Evolutionary conservation across 2,113 vertebrate genomes (phyloP), one percentile per base, ranked within the genome.

Genomic region (Ceratotherium simum): DNA sequence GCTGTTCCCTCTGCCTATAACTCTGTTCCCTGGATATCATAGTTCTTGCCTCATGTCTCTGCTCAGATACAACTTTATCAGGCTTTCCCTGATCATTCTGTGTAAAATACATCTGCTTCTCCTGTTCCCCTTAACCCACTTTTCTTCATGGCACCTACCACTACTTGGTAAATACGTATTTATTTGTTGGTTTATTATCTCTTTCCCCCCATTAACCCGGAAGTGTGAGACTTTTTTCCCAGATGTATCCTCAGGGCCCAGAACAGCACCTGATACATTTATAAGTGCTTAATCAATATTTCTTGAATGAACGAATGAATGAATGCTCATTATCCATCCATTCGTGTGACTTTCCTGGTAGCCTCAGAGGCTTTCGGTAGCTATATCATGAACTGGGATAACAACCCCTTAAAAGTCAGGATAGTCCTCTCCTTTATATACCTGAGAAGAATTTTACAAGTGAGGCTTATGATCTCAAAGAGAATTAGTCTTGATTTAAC

Each of bases 401-500:
- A 92, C 56, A 96, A 8, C 39, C 23, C 69, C 20, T 91, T 92
- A 72, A 70, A 95, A 89, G 46, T 56, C 72, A 72, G 18, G 31
- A 42, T 69, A 84, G 83, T 84, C 48, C 27, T 84, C 14, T 96
- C 29, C 51, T 72, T 94, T 93, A 75, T 18, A 18, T 96, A 69
- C 76, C 36, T 81, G 80, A 96, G 87, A 83, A 67, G 76, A 91
- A 91, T 92, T 95, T 93, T 95, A 93, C 25, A 75, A 75, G 36
- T 76, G 73, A 94, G 83, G 33, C 25, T 93, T 97, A 60, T 54
- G 36, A 73, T 96, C 60, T 93, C 92, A 88, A 92, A 82, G 96
- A 96, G 62, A 93, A 84, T 95, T 60, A 82, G 39, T 95, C 65
- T 96, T 91, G 56, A 92, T 95, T 96, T 96, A 94, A 95, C 60